Percentiles rank a stretch among this genome's conserved stretches.
Conservation (phyloP, 2,113 vertebrate genomes). For the Gorsachius goisagi region DNA sequence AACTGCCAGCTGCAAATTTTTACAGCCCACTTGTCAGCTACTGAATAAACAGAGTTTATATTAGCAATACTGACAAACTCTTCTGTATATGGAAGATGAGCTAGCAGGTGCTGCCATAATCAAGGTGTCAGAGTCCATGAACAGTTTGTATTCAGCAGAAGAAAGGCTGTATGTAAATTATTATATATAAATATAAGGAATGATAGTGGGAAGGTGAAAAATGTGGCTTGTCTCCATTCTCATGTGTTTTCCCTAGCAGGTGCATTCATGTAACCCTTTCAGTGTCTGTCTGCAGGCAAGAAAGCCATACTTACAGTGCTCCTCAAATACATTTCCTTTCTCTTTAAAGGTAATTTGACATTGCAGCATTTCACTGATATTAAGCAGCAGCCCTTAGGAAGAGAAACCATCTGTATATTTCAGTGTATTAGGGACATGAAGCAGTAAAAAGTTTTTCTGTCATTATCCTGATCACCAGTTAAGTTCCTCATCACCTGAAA, state of each 20-base stretch:
- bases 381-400: background rate
- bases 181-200: slow-evolving; percentile 25
- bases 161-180: slow-evolving; percentile 22
- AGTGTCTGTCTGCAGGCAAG: background rate
- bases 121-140: slow-evolving; percentile 39
- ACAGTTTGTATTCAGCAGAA: background rate
- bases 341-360: background rate
- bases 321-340: background rate
- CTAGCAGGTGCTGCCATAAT: slow-evolving; percentile 51
- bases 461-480: background rate
- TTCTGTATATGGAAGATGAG: slow-evolving; percentile 15
- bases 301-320: background rate
- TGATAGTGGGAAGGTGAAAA: slow-evolving; percentile 11
- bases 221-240: slow-evolving; percentile 8
- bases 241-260: background rate
- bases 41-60: slow-evolving; percentile 40
- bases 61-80: slow-evolving; percentile 37
- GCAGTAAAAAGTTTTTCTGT: slow-evolving; percentile 14
- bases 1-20: slow-evolving; percentile 48
- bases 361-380: background rate
- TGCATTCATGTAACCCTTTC: slow-evolving; percentile 10
- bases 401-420: background rate
- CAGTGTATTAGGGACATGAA: background rate
- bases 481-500: slow-evolving; percentile 4
- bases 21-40: slow-evolving; percentile 39